Percentiles rank a stretch among this genome's conserved stretches.
Conservation (phyloP, 1,140 invertebrate genomes). For the Drosophila willistoni region DNA sequence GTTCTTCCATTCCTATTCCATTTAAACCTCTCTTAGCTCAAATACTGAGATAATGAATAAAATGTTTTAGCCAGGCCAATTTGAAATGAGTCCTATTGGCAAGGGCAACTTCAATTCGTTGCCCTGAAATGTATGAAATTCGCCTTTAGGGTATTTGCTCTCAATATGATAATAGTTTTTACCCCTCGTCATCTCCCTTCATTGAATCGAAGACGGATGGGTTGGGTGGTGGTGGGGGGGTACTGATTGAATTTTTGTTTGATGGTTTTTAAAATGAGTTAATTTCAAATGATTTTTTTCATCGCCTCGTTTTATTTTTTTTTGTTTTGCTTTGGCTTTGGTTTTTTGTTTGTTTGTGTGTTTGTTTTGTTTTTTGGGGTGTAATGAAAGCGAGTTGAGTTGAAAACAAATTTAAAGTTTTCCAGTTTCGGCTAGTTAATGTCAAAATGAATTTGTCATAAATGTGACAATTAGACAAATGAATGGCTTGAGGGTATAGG, state of each 20-base stretch:
- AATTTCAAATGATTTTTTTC: conserved; percentile 10
- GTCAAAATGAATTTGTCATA: conserved; percentile 74
- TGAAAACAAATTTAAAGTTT: conserved; percentile 23
- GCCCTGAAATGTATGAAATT: background rate
- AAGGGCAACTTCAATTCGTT: conserved; percentile 8
- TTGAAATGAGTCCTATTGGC: background rate
- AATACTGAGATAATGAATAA: too few species aligned
- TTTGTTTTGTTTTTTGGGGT: conserved; percentile 7
- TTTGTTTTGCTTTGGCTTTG: background rate
- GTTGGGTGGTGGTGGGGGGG: background rate
- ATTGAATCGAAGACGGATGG: background rate
- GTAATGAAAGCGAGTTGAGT: conserved; percentile 61
- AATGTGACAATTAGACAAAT: conserved; percentile 65
- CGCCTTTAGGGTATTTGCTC: background rate
- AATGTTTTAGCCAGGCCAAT: background rate
- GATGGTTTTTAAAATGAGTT: conserved; percentile 12
- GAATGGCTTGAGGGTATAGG: conserved; percentile 10
- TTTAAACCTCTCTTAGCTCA: too few species aligned
- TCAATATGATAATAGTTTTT: conserved; percentile 3
- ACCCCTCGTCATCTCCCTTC: background rate
- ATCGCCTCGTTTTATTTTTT: background rate
- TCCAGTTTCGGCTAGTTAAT: conserved; percentile 52
- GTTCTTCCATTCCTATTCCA: too few species aligned
- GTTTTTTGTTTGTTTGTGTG: background rate
- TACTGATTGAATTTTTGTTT: conserved; percentile 11